phyloP scores from a whole-genome alignment of 2,888 invertebrate species.

The Stegana nigrithorax region DNA sequence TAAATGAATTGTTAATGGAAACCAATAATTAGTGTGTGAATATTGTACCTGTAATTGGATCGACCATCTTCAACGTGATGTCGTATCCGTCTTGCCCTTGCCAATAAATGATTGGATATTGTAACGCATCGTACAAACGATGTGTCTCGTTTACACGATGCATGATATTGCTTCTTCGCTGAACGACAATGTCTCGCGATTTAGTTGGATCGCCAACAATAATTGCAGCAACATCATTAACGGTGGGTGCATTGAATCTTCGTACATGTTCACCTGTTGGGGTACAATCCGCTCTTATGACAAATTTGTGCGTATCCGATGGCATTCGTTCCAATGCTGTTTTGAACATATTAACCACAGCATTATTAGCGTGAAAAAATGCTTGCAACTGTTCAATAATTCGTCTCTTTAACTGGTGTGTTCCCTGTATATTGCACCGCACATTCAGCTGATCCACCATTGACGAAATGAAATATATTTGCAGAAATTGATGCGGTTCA shows the following conservation, averaged over 20 bases:
- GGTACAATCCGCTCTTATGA: slow-evolving; percentile 56
- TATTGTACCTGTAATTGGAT: slow-evolving; percentile 23
- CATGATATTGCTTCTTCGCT: slow-evolving; percentile 27
- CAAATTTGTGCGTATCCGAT: slow-evolving; percentile 50
- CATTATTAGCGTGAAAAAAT: too few species aligned
- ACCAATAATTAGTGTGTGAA: too few species aligned
- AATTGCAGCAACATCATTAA: slow-evolving; percentile 56
- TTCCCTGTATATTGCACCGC: too few species aligned
- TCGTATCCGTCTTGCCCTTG: too few species aligned
- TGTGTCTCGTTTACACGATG: slow-evolving; percentile 25
- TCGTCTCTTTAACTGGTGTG: too few species aligned
- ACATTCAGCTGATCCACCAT: too few species aligned
- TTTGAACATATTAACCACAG: background rate
- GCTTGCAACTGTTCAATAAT: too few species aligned
- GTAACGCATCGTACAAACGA: slow-evolving; percentile 18
- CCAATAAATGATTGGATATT: slow-evolving; percentile 24
- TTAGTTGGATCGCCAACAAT: slow-evolving; percentile 51
- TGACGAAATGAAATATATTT: too few species aligned
- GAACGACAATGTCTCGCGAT: slow-evolving; percentile 52
- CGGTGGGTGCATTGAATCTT: slow-evolving; percentile 28
- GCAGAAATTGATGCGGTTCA: too few species aligned
- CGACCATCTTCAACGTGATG: slow-evolving; percentile 17
- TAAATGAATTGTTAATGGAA: too few species aligned
- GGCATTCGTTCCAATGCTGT: background rate
- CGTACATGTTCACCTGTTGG: slow-evolving; percentile 1